Base-by-base conservation (phyloP, 2,888 invertebrate genomes). In the Elysia crispata region DNA sequence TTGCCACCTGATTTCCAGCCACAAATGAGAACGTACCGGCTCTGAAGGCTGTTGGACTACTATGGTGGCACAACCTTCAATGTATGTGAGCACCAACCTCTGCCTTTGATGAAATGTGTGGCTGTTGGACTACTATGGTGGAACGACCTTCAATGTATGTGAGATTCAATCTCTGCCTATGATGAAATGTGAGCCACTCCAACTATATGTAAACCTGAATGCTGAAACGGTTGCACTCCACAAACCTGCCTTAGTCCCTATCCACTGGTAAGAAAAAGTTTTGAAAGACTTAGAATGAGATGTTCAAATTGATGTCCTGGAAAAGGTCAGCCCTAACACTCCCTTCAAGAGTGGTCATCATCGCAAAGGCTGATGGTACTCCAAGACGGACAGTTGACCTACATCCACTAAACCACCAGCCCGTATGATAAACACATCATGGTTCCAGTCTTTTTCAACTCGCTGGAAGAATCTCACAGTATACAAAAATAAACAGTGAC, bases 251-350 rank as follows among this genome's bases (percentile, higher is more conserved):
- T 18, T 60, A 6, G 60, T 60, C 3, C 60, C 60, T 60, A 60
- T 8, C 5, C 15, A 23, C 23, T 60, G 60, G 60, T 5, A 15
- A 23, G 60, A 23, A 20, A 60, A 60, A 15, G 60, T 60, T 60
- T 60, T 8, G 3, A 5, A 60, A 18, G 23, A 60, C 15, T 18
- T 60, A 6, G 60, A 60, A 15, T 8, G 60, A 60, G 60, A 60
- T 60, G 60, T 60, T 49, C 70, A 75, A 31, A 66, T 83, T 33
- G 80, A 81, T 49, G 81, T 81, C 3, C 77, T 82, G n/a, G 81
- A 81, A 49, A 64, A 60, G 67, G 79, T 83, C 23, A 54, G 57
- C 62, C 67, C 41, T 20, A 60, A 60, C 15, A 60, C 60, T 8
- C n/a, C 60, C 5, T 23, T 60, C 60, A 3, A 23, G n/a, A 23